A percentile compares a stretch with the other conserved stretches of the same genome.
phyloP scores from a whole-genome alignment of 1,140 invertebrate genomes.

The Metopolophium dirhodum region DNA sequence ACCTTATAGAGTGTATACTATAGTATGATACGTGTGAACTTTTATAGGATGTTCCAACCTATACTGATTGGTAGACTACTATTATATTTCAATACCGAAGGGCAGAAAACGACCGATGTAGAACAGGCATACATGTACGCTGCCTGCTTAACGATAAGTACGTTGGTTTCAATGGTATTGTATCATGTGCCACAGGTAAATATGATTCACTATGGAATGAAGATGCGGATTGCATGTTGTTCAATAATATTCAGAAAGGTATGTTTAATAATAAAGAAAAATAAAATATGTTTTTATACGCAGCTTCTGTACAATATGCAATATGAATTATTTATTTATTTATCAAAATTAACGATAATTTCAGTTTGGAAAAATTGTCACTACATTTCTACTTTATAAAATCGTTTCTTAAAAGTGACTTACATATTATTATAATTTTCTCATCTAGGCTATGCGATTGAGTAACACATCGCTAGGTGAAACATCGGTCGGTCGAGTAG shows the following conservation, averaged over 20 bases:
- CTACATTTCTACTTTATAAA: no score
- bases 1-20: no score
- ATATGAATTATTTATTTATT: no score
- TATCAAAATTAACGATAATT: no score
- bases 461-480: slow-evolving; percentile 74
- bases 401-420: no score
- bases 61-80: neutral
- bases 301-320: no score
- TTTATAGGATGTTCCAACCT: neutral
- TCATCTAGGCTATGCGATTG: slow-evolving; percentile 68
- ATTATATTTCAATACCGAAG: neutral
- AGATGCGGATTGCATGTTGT: neutral
- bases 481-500: slow-evolving; percentile 84
- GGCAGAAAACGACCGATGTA: neutral
- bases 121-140: neutral
- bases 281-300: neutral
- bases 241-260: neutral
- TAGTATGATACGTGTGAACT: no score
- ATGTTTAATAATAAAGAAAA: neutral
- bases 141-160: neutral
- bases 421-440: no score
- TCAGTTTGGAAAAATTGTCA: no score
- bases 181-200: neutral
- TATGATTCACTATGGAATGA: neutral
- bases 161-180: neutral